Base-by-base conservation (phyloP, 2,888 invertebrate species). In the Cerastis rubricosa region DNA sequence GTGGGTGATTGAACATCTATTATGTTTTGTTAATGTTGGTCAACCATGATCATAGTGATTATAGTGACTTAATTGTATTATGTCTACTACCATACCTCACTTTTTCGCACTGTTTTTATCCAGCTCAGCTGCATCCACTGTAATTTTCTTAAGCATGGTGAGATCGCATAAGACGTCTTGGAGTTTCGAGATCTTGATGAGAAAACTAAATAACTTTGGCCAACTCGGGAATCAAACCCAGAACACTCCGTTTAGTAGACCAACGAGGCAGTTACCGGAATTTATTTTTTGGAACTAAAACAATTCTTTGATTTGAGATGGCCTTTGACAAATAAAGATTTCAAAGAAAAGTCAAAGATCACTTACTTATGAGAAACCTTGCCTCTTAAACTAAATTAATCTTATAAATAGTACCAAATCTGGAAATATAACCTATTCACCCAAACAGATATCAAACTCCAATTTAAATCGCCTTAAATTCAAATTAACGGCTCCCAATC, bases 401-500 rank as follows among this genome's bases (percentile, higher is more conserved):
- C 17, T 14, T 12, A 54, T 25, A 25, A 59, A 59, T 29, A 43
- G 2, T 66, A 76, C 45, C 0, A 57, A 40, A 68, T 22, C 54
- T 22, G n/a, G 6, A 47, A 63, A 67, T 43, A 43, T 0, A n/a
- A 9, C 49, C 0, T 29, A 54, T 63, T 47, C 22, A n/a, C 47
- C 57, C 47, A 66, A 66, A 70, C 29, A 69, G 54, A 54, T 70
- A 73, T 70, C 54, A 68, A 76, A 84, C 54, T 73, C 59, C 25
- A 72, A 69, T 81, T 64, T 70, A 70, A 74, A 54, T 69, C 29
- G 67, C 43, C 65, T 83, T 59, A 83, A 73, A 83, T 80, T 85
- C 76, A 85, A 85, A 85, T 85, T 73, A 82, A 76, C 71, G 64
- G 57, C 19, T 65, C 40, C 72, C 74, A 77, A 79, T 84, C 78